A percentile compares a stretch with the other conserved stretches of the same genome.
Evolutionary conservation across 2,113 vertebrate species (phyloP).

Genomic region (Trichechus manatus): DNA sequence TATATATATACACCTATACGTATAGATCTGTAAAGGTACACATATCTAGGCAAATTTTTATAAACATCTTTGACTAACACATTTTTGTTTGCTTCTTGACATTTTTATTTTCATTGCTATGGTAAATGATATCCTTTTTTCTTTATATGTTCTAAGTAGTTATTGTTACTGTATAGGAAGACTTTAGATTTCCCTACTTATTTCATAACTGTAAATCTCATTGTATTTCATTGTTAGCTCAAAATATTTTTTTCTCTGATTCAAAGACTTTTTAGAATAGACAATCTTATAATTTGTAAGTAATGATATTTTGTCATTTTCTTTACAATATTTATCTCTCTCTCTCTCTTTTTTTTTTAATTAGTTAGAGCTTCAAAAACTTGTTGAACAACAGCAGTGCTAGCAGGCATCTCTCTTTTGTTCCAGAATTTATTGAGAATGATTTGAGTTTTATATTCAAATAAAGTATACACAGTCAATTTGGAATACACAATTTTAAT

Average conservation of each 20-base stretch:
- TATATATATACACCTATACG: background rate
- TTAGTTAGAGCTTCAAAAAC: conserved; percentile 27
- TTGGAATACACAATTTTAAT: background rate
- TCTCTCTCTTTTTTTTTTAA: conserved; percentile 36
- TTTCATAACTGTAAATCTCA: conserved; percentile 1
- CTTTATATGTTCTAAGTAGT: background rate
- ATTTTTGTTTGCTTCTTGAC: background rate
- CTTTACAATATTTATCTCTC: background rate
- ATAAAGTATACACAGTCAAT: background rate
- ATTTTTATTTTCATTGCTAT: background rate
- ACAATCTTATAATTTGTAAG: background rate
- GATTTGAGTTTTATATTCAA: background rate
- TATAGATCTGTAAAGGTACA: background rate
- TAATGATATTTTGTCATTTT: conserved; percentile 25
- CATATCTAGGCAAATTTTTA: background rate
- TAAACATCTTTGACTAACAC: background rate
- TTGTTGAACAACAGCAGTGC: conserved; percentile 12
- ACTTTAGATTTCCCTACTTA: background rate
- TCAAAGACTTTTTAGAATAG: conserved; percentile 11
- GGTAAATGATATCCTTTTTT: background rate
- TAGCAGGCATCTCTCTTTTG: background rate
- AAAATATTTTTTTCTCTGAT: conserved; percentile 17
- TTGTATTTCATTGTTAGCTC: background rate
- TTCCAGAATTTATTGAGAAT: conserved; percentile 6
- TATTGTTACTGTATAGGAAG: background rate